Conservation (phyloP, 1,140 invertebrate species). For the Caenorhabditis inopinata region DNA sequence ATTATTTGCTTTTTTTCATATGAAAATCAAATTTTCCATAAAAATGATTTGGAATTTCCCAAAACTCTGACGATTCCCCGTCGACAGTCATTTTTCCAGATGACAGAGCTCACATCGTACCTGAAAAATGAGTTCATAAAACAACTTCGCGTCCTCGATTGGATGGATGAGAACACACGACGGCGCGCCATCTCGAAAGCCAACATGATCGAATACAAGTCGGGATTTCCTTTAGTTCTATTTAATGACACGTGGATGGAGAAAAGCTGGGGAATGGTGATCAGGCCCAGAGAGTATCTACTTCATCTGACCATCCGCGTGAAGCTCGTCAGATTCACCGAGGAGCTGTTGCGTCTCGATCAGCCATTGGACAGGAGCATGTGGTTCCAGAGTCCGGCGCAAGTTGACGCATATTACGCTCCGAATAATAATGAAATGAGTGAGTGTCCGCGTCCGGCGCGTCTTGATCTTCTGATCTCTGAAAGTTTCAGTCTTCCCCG, state of each 20-base stretch:
- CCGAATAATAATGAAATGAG: constrained; percentile 63
- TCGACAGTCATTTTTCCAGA: too few relatives aligned
- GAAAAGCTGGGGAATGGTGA: constrained; percentile 55
- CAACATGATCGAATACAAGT: constrained; percentile 54
- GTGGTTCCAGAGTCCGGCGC: constrained; percentile 61
- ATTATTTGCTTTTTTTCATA: too few relatives aligned
- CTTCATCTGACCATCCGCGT: constrained; percentile 55
- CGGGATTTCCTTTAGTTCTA: constrained; percentile 50
- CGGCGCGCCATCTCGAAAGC: constrained; percentile 62
- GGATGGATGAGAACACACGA: constrained; percentile 65
- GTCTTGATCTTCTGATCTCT: background rate
- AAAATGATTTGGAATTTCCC: too few relatives aligned
- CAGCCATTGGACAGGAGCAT: constrained; percentile 39
- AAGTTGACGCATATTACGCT: constrained; percentile 61
- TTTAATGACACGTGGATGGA: constrained; percentile 63
- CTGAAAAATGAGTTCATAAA: constrained; percentile 61
- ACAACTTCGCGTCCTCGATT: constrained; percentile 56
- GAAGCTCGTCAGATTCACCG: constrained; percentile 44
- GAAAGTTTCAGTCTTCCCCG: constrained; percentile 56
- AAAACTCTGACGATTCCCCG: too few relatives aligned
- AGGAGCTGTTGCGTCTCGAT: constrained; percentile 48
- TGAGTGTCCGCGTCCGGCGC: constrained; percentile 37
- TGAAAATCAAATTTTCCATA: too few relatives aligned
- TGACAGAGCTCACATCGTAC: constrained; percentile 61
- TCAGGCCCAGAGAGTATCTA: constrained; percentile 28